Conservation (phyloP, 2,888 invertebrate genomes). For the Agriopis aurantiaria region DNA sequence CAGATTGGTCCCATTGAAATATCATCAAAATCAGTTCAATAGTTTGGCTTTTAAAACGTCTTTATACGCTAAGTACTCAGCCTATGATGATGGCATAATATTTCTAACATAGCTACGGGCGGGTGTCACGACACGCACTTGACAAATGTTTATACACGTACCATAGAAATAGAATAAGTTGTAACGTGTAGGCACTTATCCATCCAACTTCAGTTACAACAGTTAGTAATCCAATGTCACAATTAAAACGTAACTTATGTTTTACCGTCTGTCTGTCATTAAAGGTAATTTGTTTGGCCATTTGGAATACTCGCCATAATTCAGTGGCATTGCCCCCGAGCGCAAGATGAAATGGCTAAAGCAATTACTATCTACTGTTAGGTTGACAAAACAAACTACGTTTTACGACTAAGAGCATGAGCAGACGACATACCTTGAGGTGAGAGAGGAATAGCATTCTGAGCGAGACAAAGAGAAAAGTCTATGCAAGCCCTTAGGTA, state of each 20-base stretch:
- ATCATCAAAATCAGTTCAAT: no score
- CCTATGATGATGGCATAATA: no score
- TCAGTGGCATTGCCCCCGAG: slow-evolving; percentile 31
- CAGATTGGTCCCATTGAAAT: no score
- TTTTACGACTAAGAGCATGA: neutral
- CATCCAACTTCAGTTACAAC: no score
- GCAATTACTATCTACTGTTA: slow-evolving; percentile 28
- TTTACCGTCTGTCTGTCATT: slow-evolving; percentile 10
- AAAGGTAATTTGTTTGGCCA: slow-evolving; percentile 14
- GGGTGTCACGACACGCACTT: no score
- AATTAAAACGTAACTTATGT: neutral
- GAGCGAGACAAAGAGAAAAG: neutral
- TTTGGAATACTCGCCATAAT: slow-evolving; percentile 23
- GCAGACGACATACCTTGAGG: neutral
- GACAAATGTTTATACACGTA: no score
- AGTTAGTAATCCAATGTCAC: neutral
- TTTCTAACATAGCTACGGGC: no score
- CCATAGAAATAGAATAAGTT: no score
- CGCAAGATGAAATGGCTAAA: slow-evolving; percentile 28
- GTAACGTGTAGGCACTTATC: no score
- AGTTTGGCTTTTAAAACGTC: no score
- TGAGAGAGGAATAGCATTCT: neutral
- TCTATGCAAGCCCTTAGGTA: no score
- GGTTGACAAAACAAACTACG: slow-evolving; percentile 39
- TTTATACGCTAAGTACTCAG: no score